phyloP scores from a whole-genome alignment of 2,888 invertebrate genomes.

The Zygaena filipendulae region DNA sequence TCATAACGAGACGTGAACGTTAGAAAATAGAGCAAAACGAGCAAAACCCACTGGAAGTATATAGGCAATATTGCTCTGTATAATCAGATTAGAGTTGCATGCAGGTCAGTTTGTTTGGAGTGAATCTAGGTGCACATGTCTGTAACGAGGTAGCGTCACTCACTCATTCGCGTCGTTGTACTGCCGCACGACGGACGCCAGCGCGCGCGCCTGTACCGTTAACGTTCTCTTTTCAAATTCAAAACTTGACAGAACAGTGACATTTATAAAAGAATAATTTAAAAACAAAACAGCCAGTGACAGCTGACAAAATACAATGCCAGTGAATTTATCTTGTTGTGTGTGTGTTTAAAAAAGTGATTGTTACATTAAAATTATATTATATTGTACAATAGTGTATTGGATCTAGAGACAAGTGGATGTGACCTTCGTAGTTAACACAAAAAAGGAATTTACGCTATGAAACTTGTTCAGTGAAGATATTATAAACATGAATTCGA shows the following conservation, averaged over 20 bases:
- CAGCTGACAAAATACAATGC: constrained; percentile 13
- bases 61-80: constrained; percentile 10
- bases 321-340: too few relatives aligned
- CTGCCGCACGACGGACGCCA: constrained; percentile 36
- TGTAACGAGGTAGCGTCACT: constrained; percentile 22
- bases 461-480: constrained; percentile 30
- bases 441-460: constrained; percentile 31
- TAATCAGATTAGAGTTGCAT: constrained; percentile 53
- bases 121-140: constrained; percentile 37
- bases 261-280: constrained; percentile 21
- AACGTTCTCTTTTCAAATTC: constrained; percentile 42
- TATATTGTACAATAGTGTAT: constrained; percentile 23
- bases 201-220: constrained; percentile 30
- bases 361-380: constrained; percentile 16
- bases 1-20: too few relatives aligned
- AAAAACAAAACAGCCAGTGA: constrained; percentile 21
- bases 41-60: constrained; percentile 29
- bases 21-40: constrained; percentile 32
- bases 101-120: constrained; percentile 40
- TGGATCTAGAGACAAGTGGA: constrained; percentile 49
- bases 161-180: constrained; percentile 41
- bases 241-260: constrained; percentile 24
- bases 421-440: constrained; percentile 43
- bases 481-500: constrained; percentile 56
- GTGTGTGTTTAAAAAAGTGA: constrained; percentile 19